phyloP scores from a whole-genome alignment of 2,888 invertebrate species.

The Pherbina coryleti region DNA sequence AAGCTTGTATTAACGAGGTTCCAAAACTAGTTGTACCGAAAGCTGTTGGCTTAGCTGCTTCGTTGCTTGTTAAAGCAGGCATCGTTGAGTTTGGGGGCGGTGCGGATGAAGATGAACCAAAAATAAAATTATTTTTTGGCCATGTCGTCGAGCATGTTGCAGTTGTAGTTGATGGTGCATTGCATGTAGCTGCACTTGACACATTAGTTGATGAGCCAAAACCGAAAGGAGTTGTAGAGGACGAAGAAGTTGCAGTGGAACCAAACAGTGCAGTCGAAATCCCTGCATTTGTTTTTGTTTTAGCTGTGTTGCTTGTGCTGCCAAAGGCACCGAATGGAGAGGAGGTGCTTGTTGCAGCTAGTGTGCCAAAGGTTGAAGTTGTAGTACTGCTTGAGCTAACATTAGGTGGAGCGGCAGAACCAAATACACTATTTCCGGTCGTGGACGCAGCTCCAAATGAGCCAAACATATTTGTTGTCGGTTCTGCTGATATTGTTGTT shows the following conservation, averaged over 20 bases:
- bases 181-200: conserved; percentile 8
- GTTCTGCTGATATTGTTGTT: conserved; percentile 18
- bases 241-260: conserved; percentile 48
- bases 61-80: conserved; percentile 37
- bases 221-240: conserved; percentile 34
- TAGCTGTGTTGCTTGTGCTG: conserved; percentile 34
- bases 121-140: conserved; percentile 50
- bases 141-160: conserved; percentile 47
- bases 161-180: conserved; percentile 42
- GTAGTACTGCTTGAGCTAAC: background rate
- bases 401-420: background rate
- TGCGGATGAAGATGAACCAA: conserved; percentile 43
- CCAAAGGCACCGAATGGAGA: conserved; percentile 38
- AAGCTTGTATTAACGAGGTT: conserved; percentile 28
- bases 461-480: conserved; percentile 36
- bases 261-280: conserved; percentile 45
- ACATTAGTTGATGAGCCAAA: conserved; percentile 9
- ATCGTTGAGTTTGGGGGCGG: conserved; percentile 29
- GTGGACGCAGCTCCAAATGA: conserved; percentile 34
- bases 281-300: background rate
- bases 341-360: conserved; percentile 22
- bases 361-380: conserved; percentile 35
- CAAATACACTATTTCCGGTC: conserved; percentile 31
- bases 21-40: conserved; percentile 47
- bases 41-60: conserved; percentile 44